Evolutionary conservation across 2,113 vertebrate genomes (phyloP).

Genomic region (Rhea americana): DNA sequence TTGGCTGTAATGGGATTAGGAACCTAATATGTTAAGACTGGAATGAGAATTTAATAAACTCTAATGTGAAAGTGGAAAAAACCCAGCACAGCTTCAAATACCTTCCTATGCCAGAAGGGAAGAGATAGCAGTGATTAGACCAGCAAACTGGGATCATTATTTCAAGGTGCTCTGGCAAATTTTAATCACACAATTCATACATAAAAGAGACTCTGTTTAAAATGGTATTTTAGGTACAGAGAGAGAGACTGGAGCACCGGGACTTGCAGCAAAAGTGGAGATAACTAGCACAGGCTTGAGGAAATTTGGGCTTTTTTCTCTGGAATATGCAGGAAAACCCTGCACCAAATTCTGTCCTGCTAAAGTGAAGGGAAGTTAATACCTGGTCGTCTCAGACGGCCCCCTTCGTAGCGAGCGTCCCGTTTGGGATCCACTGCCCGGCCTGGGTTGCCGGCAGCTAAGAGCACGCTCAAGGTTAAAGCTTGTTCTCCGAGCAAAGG

Average conservation of each 20-base stretch:
- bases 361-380: background rate
- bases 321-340: no score
- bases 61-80: background rate
- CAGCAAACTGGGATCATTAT: background rate
- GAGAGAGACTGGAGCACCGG: background rate
- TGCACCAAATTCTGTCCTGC: background rate
- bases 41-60: constrained; percentile 43
- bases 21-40: background rate
- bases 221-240: background rate
- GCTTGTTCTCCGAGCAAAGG: rapidly evolving
- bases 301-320: background rate
- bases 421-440: no score
- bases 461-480: no score
- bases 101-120: background rate
- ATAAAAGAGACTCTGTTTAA: background rate
- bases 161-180: background rate
- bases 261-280: rapidly evolving
- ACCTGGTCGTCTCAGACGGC: background rate
- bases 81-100: background rate
- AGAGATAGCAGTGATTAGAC: background rate
- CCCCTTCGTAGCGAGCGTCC: no score
- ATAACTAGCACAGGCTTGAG: background rate
- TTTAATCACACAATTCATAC: background rate
- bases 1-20: constrained; percentile 43
- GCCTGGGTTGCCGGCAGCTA: no score